Conservation (phyloP, 2,888 invertebrate genomes). For the Epirrita christyi region DNA sequence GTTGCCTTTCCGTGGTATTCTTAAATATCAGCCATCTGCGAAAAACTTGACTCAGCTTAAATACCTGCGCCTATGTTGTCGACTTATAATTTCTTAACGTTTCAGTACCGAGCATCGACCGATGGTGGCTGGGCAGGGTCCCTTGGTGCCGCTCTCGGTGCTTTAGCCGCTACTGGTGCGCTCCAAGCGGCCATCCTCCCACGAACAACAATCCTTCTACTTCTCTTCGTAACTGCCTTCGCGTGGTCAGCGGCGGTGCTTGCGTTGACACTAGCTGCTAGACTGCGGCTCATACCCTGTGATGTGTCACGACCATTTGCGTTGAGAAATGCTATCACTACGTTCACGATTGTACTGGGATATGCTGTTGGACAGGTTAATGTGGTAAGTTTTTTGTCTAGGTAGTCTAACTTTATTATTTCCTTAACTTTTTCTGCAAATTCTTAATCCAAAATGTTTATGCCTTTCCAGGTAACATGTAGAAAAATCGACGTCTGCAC, state of each 20-base stretch:
- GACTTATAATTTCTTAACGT: slow-evolving; percentile 24
- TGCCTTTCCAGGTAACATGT: slow-evolving; percentile 69
- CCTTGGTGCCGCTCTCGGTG: slow-evolving; percentile 90
- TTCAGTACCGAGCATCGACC: slow-evolving; percentile 93
- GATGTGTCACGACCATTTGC: slow-evolving; percentile 94
- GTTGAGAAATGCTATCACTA: slow-evolving; percentile 92
- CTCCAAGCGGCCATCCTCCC: slow-evolving; percentile 92
- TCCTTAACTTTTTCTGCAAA: not conserved
- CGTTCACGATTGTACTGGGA: slow-evolving; percentile 93
- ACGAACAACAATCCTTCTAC: slow-evolving; percentile 92
- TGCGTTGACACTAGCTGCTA: slow-evolving; percentile 92
- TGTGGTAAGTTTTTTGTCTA: slow-evolving; percentile 88
- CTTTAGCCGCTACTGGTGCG: slow-evolving; percentile 91
- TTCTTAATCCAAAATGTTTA: not conserved
- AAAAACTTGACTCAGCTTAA: no score
- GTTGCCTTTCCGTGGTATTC: no score
- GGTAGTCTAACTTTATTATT: not conserved
- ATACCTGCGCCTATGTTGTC: not conserved
- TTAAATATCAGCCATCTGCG: no score
- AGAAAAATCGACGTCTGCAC: slow-evolving; percentile 70
- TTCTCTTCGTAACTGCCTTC: slow-evolving; percentile 94
- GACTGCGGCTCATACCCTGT: slow-evolving; percentile 93
- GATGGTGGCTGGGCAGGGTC: slow-evolving; percentile 95
- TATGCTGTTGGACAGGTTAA: slow-evolving; percentile 97
- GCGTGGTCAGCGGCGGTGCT: slow-evolving; percentile 95